Evolutionary conservation across 2,797 vertebrate genomes (phyloP), one percentile per base, ranked within the genome.

Genomic region (Bovichtus diacanthus): DNA sequence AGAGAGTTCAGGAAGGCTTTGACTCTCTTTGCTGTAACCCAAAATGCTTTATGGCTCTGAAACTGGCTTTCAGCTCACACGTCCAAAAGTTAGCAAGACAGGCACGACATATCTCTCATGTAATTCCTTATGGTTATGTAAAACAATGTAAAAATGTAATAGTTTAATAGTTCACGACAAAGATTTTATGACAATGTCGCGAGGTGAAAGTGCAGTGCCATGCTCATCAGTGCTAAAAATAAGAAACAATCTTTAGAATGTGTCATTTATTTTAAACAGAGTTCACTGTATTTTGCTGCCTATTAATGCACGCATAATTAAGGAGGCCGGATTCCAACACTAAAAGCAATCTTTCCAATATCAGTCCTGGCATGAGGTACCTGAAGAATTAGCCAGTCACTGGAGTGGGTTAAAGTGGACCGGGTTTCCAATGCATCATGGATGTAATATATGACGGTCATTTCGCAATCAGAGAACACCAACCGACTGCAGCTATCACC

Each of bases 31-130:
- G 36, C 59, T 29, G 47, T 3, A 43, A 39, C 29, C 39, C 55
- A 38, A 34, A 21, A 71, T 21, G 54, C 66, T 67, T 70, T 38
- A 50, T 46, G 56, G 44, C 56, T 74, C 55, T 44, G 51, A 71
- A 69, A 63, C 44, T 10, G 67, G 3, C 39, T 61, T 47, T 46
- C 15, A 25, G 44, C 58, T 59, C 67, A n/a, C 36, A 38, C 16
- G 21, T 43, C 23, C 13, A 11, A 43, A n/a, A n/a, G 23, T 19
- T 16, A 25, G 46, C 13, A 34, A 15, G 36, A 38, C 13, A 43
- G 18, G 41, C n/a, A 27, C 31, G n/a, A n/a, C 27, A 5, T 5
- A 27, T 5, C 18, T 63, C 43, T 31, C 34, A 38, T 41, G n/a
- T 41, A 63, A 36, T 39, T 60, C 25, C 15, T 3, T 2, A 1